Conservation (phyloP, 2,888 invertebrate genomes). For the Orthosia gracilis region DNA sequence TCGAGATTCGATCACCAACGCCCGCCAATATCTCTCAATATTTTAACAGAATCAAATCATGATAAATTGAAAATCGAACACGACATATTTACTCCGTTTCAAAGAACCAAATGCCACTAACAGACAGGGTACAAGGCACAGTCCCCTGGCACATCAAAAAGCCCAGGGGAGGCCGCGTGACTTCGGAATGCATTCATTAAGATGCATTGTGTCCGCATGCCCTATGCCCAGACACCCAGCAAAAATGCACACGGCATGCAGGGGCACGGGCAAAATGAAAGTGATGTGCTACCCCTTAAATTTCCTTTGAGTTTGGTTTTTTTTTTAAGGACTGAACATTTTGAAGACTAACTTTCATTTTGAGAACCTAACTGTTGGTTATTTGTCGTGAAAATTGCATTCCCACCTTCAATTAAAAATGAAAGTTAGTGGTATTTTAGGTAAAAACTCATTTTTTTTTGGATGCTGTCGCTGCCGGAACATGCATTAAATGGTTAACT, state of each 20-base stretch:
- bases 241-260: slow-evolving; percentile 54
- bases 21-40: background rate
- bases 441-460: no score
- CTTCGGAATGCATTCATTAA: slow-evolving; percentile 82
- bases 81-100: slow-evolving; percentile 14
- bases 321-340: slow-evolving; percentile 30
- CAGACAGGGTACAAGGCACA: slow-evolving; percentile 21
- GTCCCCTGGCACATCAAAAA: slow-evolving; percentile 59
- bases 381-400: background rate
- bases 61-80: slow-evolving; percentile 47
- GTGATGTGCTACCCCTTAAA: slow-evolving; percentile 32
- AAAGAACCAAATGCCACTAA: slow-evolving; percentile 40
- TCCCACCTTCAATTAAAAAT: background rate
- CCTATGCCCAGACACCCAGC: slow-evolving; percentile 51
- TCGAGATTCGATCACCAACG: background rate
- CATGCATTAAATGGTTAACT: no score
- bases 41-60: slow-evolving; percentile 22
- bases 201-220: slow-evolving; percentile 76
- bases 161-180: slow-evolving; percentile 68
- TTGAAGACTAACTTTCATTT: no score
- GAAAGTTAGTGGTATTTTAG: no score
- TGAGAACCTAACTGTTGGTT: background rate
- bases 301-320: slow-evolving; percentile 15
- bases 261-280: slow-evolving; percentile 48
- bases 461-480: no score